Evolutionary conservation across 1,140 invertebrate genomes (phyloP), one percentile per base, ranked within the genome.

Genomic region (Plutomurus gul): DNA sequence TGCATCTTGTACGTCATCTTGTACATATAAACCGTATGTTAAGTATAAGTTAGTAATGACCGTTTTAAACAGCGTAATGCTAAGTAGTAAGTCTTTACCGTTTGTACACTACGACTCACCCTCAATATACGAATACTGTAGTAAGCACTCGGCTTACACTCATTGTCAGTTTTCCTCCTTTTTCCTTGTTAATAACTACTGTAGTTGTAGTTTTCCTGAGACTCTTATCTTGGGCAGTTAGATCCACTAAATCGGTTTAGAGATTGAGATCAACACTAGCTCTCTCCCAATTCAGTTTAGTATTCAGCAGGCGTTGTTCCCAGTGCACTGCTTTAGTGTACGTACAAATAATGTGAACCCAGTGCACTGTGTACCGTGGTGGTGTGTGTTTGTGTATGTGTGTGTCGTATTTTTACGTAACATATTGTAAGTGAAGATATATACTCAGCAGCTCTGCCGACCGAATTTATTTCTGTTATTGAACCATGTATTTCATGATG

Each of bases 381-480:
- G 39, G n/a, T 43, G 39, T 43, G 2, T 43, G 39, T n/a, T 43
- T 13, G 10, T 43, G 20, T 33, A 65, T 65, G 18, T 25, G 30
- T 4, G 25, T 56, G n/a, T 30, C 1, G 33, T 33, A 25, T n/a
- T 2, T 30, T 65, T 27, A 65, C 10, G 16, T n/a, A 33, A 30
- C 36, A 30, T 33, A 30, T 65, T 7, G 7, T 60, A 30, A 27
- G 13, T 60, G 33, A 30, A 65, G 25, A 10, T 33, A 27, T 65
- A 65, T 4, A n/a, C 10, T 13, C 13, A 36, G 27, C 16, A 18
- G 56, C 16, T 33, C 56, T 33, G n/a, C 56, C 36, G 13, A 65
- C 30, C 4, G 36, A 65, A 65, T 65, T 65, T 65, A 65, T 65
- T 33, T 65, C 25, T 65, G 56, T 65, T 65, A 65, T 65, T 65